A percentile compares a stretch with the other conserved stretches of the same genome.
phyloP scores from a whole-genome alignment of 2,113 vertebrate genomes.

The Galemys pyrenaicus region DNA sequence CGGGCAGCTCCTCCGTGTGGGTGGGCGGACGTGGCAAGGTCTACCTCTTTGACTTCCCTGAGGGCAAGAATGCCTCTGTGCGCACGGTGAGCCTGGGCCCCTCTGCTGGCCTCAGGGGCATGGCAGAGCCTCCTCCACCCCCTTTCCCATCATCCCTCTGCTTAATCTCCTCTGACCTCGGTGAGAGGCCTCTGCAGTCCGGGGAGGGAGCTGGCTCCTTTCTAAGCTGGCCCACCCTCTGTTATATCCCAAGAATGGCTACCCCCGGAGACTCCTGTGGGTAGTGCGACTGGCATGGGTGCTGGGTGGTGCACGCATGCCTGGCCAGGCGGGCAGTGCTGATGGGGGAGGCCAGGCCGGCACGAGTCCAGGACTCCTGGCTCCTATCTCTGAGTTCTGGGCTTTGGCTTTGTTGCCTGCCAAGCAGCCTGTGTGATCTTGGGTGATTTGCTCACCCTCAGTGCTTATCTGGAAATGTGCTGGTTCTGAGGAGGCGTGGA shows the following conservation, averaged over 20 bases:
- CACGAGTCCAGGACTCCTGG: neutral
- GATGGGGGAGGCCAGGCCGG: neutral
- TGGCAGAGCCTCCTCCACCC: neutral
- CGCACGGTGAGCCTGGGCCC: conserved; percentile 56
- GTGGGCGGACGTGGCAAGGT: conserved; percentile 82
- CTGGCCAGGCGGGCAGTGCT: neutral
- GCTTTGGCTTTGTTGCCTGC: neutral
- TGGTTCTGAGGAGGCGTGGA: neutral
- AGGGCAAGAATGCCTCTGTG: conserved; percentile 63
- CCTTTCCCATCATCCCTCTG: neutral
- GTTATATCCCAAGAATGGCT: neutral
- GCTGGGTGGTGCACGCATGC: neutral
- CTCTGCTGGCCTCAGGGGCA: neutral
- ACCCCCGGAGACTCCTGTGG: neutral
- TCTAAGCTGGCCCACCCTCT: neutral
- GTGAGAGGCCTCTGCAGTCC: neutral
- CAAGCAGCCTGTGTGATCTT: neutral
- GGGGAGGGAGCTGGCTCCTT: neutral
- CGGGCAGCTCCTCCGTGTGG: conserved; percentile 76
- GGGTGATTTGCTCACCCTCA: neutral
- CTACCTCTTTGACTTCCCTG: conserved; percentile 79
- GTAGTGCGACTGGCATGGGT: neutral
- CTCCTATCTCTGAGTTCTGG: neutral
- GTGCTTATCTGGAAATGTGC: neutral
- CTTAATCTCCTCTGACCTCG: neutral